Percentiles rank a stretch among this genome's conserved stretches.
These are phyloP conservation scores for Cheilosia urbana DNA, from an alignment of 2,888 invertebrate genomes.

Conservation along the genomic window DNA sequence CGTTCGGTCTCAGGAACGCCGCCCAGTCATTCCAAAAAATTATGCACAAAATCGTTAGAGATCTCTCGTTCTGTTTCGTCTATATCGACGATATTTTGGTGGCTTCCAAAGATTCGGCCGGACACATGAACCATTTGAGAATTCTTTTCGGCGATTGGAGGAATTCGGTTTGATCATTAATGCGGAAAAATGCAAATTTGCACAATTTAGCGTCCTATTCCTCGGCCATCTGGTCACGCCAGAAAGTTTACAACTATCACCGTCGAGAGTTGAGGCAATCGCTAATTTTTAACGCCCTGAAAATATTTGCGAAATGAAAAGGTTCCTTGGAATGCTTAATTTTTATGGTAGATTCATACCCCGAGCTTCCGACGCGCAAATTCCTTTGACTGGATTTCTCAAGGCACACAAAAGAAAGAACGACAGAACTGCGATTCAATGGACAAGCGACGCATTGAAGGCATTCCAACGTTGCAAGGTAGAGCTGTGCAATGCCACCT, in stretches of 20 bases:
- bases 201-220: slow-evolving; percentile 14
- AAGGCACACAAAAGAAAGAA: slow-evolving; percentile 52
- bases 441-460: neutral
- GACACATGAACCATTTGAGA: slow-evolving; percentile 72
- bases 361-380: slow-evolving; percentile 16
- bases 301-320: slow-evolving; percentile 53
- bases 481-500: slow-evolving; percentile 18
- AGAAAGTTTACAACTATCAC: slow-evolving; percentile 51
- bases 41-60: slow-evolving; percentile 77
- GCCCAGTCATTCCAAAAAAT: slow-evolving; percentile 80
- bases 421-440: slow-evolving; percentile 35
- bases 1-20: slow-evolving; percentile 79
- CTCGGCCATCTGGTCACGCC: slow-evolving; percentile 49
- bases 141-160: slow-evolving; percentile 68
- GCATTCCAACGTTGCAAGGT: slow-evolving; percentile 54
- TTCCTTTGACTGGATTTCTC: slow-evolving; percentile 12
- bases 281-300: slow-evolving; percentile 38
- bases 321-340: slow-evolving; percentile 71
- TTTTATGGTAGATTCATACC: slow-evolving; percentile 43
- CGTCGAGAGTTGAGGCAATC: slow-evolving; percentile 63
- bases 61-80: slow-evolving; percentile 70
- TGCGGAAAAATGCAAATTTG: neutral
- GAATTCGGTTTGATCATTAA: slow-evolving; percentile 76
- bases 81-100: slow-evolving; percentile 78
- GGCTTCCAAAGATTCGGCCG: slow-evolving; percentile 57